Evolutionary conservation across 2,113 vertebrate genomes (phyloP), one percentile per base, ranked within the genome.

Genomic region (Nannobrachium achirus): DNA sequence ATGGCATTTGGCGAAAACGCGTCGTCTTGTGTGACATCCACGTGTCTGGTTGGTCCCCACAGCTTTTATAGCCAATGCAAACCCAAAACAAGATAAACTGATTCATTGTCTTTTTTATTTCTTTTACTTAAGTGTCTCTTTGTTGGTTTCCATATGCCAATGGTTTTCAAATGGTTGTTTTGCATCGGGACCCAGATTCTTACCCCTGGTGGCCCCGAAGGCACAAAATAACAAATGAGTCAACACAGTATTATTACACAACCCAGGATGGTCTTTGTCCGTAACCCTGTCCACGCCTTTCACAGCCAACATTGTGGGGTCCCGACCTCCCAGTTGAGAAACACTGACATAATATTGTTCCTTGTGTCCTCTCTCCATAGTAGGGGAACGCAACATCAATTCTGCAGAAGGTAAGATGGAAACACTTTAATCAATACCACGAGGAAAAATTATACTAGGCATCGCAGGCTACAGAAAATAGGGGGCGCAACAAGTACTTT

Each of bases 1-100:
- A 76, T 84, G 86, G 91, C 86, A 86, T 94, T 93, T 18, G 68
- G 46, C 3, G 56, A 53, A 42, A 45, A 18, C 25, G 50, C 42
- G 44, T 19, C 4, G 10, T 49, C n/a, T 48, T 59, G 41, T 40
- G 25, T 4, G 11, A 15, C 9, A 13, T 48, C 4, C 11, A 48
- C 7, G 4, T 14, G 53, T 56, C 14, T 7, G 14, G 11, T 66
- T 73, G 69, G 83, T 79, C 77, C 86, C 73, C 60, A 52, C 45
- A 52, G 58, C 53, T 38, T 6, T 8, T n/a, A 53, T 56, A 5
- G 20, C 50, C n/a, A 9, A 53, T 42, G 66, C 67, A 59, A 70
- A 69, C 25, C 25, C 25, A 33, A 33, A 33, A 33, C 70, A 20
- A 11, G 10, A 0, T 13, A 8, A 51, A 57, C 63, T 38, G 59